Base-by-base conservation (phyloP, 2,888 invertebrate species). In the Pachydiplax longipennis region DNA sequence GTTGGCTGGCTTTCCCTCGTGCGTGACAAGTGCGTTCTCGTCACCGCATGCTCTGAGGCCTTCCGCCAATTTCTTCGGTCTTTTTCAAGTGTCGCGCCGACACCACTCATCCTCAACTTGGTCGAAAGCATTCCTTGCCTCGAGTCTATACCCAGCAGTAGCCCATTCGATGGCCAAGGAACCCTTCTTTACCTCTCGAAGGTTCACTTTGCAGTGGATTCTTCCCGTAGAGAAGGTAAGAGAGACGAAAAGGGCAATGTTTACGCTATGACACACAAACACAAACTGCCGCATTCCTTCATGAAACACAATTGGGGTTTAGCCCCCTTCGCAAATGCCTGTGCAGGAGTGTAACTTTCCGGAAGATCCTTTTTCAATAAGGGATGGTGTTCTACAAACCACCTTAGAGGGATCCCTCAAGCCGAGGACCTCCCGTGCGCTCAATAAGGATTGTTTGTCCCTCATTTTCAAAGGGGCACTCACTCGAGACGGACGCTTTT, bases 201-300 rank as follows among this genome's bases (percentile, higher is more conserved):
- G n/a, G 61, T 65, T 58, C 87, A 87, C 37, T 87, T 65, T 61
- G n/a, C 87, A 48, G 87, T 12, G 58, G 12, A 61, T 83, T 44
- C 83, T 48, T 8, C 58, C 35, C 53, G 58, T 5, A 53, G 48
- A 31, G 81, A n/a, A 22, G 87, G 61, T 25, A 61, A 61, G 61
- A n/a, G 12, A 61, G 25, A 61, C 37, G 87, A 37, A 87, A 22
- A 18, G 87, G 87, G 40, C 65, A 87, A 87, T 87, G 61, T 87
- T 87, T 87, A 87, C 87, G 87, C 87, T 87, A 87, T 87, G 87
- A 87, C 61, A 87, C 87, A 87, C 87, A 87, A 87, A 87, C 87
- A 87, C 87, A 65, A 87, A 87, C 87, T 87, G 58, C 87, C 61
- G 61, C 87, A 87, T 87, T 87, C 87, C 87, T 58, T 31, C 37